Percentiles rank a stretch among this genome's conserved stretches.
These are phyloP conservation scores for Hirtodrosophila histrioides DNA, from an alignment of 2,888 invertebrate genomes.

Conservation along the genomic window DNA sequence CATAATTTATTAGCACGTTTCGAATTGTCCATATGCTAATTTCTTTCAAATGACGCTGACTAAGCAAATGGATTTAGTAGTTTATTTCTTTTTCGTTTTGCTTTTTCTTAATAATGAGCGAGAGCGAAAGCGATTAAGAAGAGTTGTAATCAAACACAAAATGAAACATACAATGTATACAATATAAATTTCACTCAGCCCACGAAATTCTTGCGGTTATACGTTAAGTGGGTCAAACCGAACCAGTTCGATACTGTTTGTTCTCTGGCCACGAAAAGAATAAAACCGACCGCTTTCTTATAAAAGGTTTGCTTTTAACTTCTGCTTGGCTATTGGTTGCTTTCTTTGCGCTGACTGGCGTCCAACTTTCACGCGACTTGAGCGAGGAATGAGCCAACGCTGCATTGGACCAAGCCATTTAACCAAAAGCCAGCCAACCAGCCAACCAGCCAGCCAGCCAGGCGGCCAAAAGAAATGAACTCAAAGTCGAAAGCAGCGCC, in stretches of 20 bases:
- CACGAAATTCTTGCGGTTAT: slow-evolving; percentile 49
- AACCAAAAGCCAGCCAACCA: slow-evolving; percentile 63
- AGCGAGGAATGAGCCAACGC: slow-evolving; percentile 83
- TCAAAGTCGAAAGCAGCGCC: slow-evolving; percentile 61
- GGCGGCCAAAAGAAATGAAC: slow-evolving; percentile 56
- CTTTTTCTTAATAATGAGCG: slow-evolving; percentile 44
- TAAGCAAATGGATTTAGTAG: too few relatives aligned
- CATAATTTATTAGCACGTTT: slow-evolving; percentile 75
- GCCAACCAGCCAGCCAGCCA: slow-evolving; percentile 20
- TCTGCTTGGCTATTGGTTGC: slow-evolving; percentile 37
- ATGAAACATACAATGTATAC: slow-evolving; percentile 34
- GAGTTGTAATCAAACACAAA: slow-evolving; percentile 21
- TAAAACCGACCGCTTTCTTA: slow-evolving; percentile 42
- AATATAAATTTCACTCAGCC: slow-evolving; percentile 64
- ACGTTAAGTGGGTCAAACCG: slow-evolving; percentile 55
- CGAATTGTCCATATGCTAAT: slow-evolving; percentile 55
- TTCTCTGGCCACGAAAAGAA: slow-evolving; percentile 39
- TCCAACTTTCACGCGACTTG: slow-evolving; percentile 84
- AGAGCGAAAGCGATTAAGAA: slow-evolving; percentile 65
- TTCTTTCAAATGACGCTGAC: slow-evolving; percentile 37
- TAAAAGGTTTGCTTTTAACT: slow-evolving; percentile 30
- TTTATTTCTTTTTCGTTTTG: not conserved
- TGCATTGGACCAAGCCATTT: slow-evolving; percentile 77
- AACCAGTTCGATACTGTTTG: slow-evolving; percentile 56
- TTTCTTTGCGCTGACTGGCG: slow-evolving; percentile 68